Evolutionary conservation across 2,888 invertebrate species (phyloP), one percentile per base, ranked within the genome.

Genomic region (Drosophila algonquin): DNA sequence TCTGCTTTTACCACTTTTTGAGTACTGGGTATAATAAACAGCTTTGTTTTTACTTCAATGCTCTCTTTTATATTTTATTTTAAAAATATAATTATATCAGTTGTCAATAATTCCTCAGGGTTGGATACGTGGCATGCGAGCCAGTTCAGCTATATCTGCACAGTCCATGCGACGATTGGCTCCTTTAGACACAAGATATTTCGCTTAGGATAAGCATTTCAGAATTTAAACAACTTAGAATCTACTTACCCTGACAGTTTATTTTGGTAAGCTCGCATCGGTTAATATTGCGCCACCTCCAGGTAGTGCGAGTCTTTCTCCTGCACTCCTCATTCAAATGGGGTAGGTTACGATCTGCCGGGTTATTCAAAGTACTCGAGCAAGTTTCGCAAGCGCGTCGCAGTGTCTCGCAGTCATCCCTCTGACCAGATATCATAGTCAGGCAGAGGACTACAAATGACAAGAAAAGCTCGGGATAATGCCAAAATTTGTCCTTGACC

Each of bases 231-330:
- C 7, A 3, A 4, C 5, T 40, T 7, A 8, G 5, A 2, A 14
- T 44, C 4, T 6, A 50, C 64, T 65, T 58, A 74, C 74, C 60
- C 10, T 35, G 16, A 40, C 74, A 74, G 27, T 45, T 52, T 8
- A 63, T 21, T 47, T 47, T 57, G 4, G 53, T 47, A 6, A 74
- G 32, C n/a, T 74, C 63, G 50, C 74, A 74, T n/a, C 62, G 55
- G 21, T 45, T 56, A 21, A 67, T 4, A 53, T 70, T 16, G 5
- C 60, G 45, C 74, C 74, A 74, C 8, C 35, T 8, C 58, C 64
- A 74, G 14, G 30, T 30, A 21, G 52, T 55, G 3, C 35, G 48
- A 27, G 56, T 45, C 44, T 54, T 56, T 0, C 27, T 8, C 7
- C 53, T 62, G 27, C 74, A 74, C 7, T 32, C 7, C n/a, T 48